Evolutionary conservation across 2,797 vertebrate genomes (phyloP), one percentile per base, ranked within the genome.

Genomic region (Phalloptychus januarius): DNA sequence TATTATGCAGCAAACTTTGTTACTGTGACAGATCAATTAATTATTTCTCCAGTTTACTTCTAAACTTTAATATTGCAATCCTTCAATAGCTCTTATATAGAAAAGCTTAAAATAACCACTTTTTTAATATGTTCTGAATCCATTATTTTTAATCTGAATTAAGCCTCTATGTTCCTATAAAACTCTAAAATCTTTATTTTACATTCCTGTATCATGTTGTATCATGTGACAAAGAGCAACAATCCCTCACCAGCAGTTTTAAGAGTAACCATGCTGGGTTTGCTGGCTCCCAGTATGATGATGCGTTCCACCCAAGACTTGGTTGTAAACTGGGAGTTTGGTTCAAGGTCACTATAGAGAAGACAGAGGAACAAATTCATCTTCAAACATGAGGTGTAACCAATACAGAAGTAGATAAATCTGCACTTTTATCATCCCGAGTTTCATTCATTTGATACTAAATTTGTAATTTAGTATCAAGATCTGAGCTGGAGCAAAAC

Each of bases 221-320:
- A 52, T 40, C 20, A 20, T 40, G 63, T 40, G 36, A 72, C 50
- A 12, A 42, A 44, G 44, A 36, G 7, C 45, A 52, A 15, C 28
- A 31, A 31, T 63, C 28, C 93, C 95, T 91, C 78, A 97, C 97
- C 97, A 86, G 93, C 75, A 69, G 90, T 87, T 79, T 82, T 95
- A 1, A 98, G 93, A 0, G 93, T 88, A 48, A 95, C 95, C 1
- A 94, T 91, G 2, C 92, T 94, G 8, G 97, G 97, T 69, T 95
- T 96, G 76, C 93, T 92, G 1, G 95, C 94, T 74, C 97, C 97
- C 69, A 98, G 89, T 79, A 98, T 93, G 50, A 98, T 77, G 20
- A 98, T 91, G 3, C 95, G 95, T 85, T 98, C 97, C 25, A 98
- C 92, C 97, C 97, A 98, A 40, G 96, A 91, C 1, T 74, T 81